phyloP scores from a whole-genome alignment of 2,888 invertebrate species.

The Gortyna flavago region DNA sequence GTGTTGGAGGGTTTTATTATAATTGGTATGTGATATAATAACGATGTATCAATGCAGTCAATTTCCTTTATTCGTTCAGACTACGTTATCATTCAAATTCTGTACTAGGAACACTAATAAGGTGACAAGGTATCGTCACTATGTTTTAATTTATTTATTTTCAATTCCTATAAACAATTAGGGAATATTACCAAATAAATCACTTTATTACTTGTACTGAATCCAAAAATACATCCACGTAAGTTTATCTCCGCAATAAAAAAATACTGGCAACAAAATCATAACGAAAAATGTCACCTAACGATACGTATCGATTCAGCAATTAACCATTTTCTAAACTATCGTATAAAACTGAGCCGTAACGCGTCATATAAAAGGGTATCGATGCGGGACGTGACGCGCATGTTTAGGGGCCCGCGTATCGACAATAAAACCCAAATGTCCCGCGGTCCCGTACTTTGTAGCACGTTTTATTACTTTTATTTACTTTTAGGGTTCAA shows the following conservation, averaged over 20 bases:
- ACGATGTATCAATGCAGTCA: background rate
- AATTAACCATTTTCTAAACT: conserved; percentile 62
- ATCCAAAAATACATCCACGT: background rate
- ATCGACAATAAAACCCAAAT: conserved; percentile 66
- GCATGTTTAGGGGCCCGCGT: conserved; percentile 60
- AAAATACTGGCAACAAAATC: background rate
- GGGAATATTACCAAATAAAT: background rate
- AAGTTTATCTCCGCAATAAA: background rate
- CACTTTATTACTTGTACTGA: background rate
- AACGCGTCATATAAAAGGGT: conserved; percentile 59
- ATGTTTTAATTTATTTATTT: background rate
- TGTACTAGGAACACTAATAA: background rate
- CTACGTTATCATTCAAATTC: background rate
- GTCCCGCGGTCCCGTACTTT: conserved; percentile 60
- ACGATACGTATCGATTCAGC: conserved; percentile 36
- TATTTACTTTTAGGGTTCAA: conserved; percentile 65
- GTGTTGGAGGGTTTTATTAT: background rate
- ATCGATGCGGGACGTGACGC: conserved; percentile 59
- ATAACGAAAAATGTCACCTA: conserved; percentile 21
- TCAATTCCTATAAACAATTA: background rate
- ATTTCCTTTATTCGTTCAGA: background rate
- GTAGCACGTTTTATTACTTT: conserved; percentile 68
- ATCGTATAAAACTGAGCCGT: conserved; percentile 57
- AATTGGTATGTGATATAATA: conserved; percentile 2
- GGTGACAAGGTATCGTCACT: background rate